Conservation (phyloP, 23 tunicate genomes). For the Trididemnum clinides region DNA sequence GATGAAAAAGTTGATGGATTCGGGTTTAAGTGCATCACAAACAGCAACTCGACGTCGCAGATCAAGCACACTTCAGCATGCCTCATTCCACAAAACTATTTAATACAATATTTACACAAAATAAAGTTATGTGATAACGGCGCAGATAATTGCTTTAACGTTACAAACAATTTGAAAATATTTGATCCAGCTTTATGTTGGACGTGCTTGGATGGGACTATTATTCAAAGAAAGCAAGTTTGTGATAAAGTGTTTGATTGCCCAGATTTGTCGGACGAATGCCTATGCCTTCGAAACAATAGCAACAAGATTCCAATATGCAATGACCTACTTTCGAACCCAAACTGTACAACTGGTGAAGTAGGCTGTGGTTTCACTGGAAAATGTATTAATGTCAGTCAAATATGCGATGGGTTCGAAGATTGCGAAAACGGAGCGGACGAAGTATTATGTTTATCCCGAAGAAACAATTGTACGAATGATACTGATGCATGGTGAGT, state of each 20-base stretch:
- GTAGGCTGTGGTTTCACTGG: not conserved
- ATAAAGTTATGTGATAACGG: not conserved
- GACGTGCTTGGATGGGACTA: conserved; percentile 57
- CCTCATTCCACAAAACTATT: conserved; percentile 15
- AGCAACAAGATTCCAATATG: not conserved
- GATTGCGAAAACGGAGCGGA: conserved; percentile 1
- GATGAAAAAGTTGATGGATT: conserved; percentile 26
- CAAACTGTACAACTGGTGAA: not conserved
- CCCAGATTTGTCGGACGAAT: conserved; percentile 62
- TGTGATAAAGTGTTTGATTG: conserved; percentile 62
- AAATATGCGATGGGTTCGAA: conserved; percentile 9
- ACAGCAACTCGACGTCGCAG: not conserved
- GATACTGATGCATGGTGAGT: too few species aligned
- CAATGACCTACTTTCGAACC: not conserved
- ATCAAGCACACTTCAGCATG: not conserved
- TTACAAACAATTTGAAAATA: not conserved
- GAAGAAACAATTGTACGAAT: too few species aligned
- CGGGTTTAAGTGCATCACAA: conserved; percentile 28
- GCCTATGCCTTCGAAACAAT: conserved; percentile 17
- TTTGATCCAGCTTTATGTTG: conserved; percentile 47
- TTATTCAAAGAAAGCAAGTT: conserved; percentile 51
- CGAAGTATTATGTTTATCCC: conserved; percentile 4
- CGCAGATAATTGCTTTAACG: conserved; percentile 16
- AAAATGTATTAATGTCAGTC: conserved; percentile 10
- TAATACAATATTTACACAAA: not conserved